These are phyloP conservation scores for Ochotona princeps DNA, from an alignment of 2,113 vertebrate species.

Conservation along the genomic window DNA sequence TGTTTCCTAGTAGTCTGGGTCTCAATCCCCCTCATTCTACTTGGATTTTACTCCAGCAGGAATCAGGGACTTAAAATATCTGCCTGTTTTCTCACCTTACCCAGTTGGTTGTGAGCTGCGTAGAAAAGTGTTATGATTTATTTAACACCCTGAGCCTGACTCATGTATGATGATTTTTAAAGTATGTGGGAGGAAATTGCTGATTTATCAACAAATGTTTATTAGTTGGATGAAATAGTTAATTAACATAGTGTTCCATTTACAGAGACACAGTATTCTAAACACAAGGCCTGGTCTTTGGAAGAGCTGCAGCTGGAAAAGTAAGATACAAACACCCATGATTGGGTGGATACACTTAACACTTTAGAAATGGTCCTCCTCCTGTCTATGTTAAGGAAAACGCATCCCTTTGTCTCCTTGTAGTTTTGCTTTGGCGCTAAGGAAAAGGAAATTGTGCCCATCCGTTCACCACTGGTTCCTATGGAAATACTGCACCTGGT, in stretches of 20 bases:
- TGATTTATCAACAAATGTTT: slow-evolving; percentile 33
- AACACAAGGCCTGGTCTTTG: not conserved
- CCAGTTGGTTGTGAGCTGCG: not conserved
- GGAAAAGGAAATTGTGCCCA: not conserved
- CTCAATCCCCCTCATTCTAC: not conserved
- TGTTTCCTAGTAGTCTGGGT: not conserved
- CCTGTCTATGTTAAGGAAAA: not conserved
- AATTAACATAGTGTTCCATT: not conserved
- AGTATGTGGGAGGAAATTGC: not conserved
- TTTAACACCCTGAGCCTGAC: not conserved
- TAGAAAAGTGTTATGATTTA: not conserved
- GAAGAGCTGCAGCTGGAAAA: not conserved
- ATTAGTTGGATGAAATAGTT: not conserved
- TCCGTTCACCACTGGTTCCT: not conserved
- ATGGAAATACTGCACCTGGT: not conserved
- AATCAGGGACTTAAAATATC: not conserved
- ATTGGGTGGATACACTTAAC: not conserved
- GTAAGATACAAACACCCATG: not conserved
- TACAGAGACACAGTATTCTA: not conserved
- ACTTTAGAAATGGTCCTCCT: not conserved
- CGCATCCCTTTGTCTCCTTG: not conserved
- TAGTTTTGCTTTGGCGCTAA: not conserved
- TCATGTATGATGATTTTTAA: not conserved
- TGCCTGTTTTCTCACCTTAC: not conserved
- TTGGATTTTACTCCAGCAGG: not conserved